A percentile compares a stretch with the other conserved stretches of the same genome.
These are phyloP conservation scores for Benthosema pterotum DNA, from an alignment of 2,797 vertebrate species.

Conservation along the genomic window DNA sequence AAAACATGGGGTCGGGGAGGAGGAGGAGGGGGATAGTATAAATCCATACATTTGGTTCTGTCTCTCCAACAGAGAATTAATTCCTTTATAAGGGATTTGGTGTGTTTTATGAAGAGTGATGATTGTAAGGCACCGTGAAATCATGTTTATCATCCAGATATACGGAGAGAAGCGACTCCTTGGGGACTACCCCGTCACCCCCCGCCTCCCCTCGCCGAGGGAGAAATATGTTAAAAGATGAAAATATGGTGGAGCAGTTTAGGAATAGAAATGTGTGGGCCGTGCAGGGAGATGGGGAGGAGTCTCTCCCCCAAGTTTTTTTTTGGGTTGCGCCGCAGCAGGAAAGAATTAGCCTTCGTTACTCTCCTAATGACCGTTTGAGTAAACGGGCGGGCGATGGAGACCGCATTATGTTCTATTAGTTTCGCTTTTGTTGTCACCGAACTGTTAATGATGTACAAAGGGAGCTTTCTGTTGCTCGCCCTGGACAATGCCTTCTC, in stretches of 20 bases:
- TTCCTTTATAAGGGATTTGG: conserved; percentile 60
- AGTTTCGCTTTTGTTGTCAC: conserved; percentile 63
- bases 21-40: conserved; percentile 67
- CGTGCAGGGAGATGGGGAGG: conserved; percentile 36
- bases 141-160: conserved; percentile 61
- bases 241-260: conserved; percentile 15
- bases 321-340: conserved; percentile 42
- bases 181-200: conserved; percentile 1
- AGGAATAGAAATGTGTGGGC: conserved; percentile 10
- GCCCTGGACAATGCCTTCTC: conserved; percentile 62
- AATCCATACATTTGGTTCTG: conserved; percentile 72
- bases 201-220: conserved; percentile 9
- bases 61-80: conserved; percentile 57
- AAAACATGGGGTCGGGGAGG: conserved; percentile 56
- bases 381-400: conserved; percentile 61
- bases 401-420: conserved; percentile 69
- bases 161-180: conserved; percentile 31
- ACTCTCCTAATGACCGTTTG: conserved; percentile 65
- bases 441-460: conserved; percentile 71
- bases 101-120: conserved; percentile 64
- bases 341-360: conserved; percentile 63
- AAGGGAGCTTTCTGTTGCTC: conserved; percentile 44
- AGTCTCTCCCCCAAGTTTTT: conserved; percentile 41
- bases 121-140: conserved; percentile 57
- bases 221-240: conserved; percentile 24